Evolutionary conservation across 2,888 invertebrate genomes (phyloP), one percentile per base, ranked within the genome.

Genomic region (Anticlea derivata): DNA sequence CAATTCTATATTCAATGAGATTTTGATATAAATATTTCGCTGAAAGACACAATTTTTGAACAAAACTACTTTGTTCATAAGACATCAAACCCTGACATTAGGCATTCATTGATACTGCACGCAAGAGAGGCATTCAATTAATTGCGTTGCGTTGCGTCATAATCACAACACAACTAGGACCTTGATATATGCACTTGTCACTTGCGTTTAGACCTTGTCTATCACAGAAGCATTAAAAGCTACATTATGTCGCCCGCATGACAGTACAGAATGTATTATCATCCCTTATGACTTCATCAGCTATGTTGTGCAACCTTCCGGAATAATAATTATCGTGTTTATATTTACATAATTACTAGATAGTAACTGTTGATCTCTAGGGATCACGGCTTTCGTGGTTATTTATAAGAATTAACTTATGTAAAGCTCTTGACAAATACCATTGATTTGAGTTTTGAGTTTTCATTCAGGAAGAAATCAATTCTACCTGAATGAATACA

Each of bases 141-240:
- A 45, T 34, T 49, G 29, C 44, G 41, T 34, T 49, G 29, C 44
- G 41, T 57, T 54, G 58, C 51, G 55, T 60, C 50, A 55, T 45
- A 48, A 48, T 54, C 24, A 55, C 57, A 58, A 57, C 55, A 56
- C 50, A 58, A 56, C 43, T 34, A 52, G 46, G 45, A 58, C 62
- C 62, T 62, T 60, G 60, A 50, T 52, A 45, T 51, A 56, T 60
- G 62, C 58, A 59, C 58, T 60, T 62, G 61, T 49, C 54, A 24
- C 41, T 55, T 50, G 53, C 55, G 52, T 55, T 46, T 48, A 53
- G 53, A 56, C 52, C 54, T 61, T 60, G 58, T 51, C 33, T 20
- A n/a, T 20, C 55, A 45, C 33, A 44, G 37, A 38, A 47, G 20
- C 44, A 51, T 50, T 52, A 45, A 44, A 54, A 47, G 41, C 48